Conservation (phyloP, 2,888 invertebrate genomes). For the Tolmerus cingulatus region DNA sequence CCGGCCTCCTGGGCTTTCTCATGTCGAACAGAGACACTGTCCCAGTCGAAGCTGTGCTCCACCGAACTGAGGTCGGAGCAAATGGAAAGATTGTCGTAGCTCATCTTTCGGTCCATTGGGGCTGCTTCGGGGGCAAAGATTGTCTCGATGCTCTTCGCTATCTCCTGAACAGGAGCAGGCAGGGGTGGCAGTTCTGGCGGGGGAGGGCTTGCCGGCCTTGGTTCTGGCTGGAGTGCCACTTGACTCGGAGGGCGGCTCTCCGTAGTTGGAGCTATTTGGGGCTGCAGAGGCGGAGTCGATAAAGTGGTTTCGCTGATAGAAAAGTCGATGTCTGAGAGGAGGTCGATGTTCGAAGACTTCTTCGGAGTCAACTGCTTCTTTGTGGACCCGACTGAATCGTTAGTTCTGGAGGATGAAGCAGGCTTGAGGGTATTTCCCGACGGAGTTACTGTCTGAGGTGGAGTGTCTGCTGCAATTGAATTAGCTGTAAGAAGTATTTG, state of each 20-base stretch:
- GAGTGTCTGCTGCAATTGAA: conserved; percentile 35
- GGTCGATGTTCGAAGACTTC: conserved; percentile 69
- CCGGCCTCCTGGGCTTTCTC: conserved; percentile 54
- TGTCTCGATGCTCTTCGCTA: conserved; percentile 40
- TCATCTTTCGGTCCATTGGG: conserved; percentile 54
- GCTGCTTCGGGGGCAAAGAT: conserved; percentile 45
- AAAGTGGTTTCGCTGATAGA: conserved; percentile 58
- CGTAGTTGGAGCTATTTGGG: conserved; percentile 52
- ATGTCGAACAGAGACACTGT: conserved; percentile 56
- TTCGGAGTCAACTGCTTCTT: conserved; percentile 42
- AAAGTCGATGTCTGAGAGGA: conserved; percentile 80
- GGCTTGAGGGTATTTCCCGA: background rate
- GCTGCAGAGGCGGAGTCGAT: conserved; percentile 57
- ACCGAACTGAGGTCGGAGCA: conserved; percentile 61
- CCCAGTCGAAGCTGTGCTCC: conserved; percentile 61
- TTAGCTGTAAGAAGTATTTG: background rate
- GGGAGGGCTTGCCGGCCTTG: background rate
- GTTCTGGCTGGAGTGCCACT: background rate
- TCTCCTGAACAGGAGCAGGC: background rate
- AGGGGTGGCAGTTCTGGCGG: background rate
- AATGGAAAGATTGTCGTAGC: conserved; percentile 60
- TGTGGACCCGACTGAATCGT: background rate
- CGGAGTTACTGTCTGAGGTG: background rate
- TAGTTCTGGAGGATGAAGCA: background rate
- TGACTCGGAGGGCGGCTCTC: conserved; percentile 27